Evolutionary conservation across 2,797 vertebrate species (phyloP).

Genomic region (Halcyon chelicuti): DNA sequence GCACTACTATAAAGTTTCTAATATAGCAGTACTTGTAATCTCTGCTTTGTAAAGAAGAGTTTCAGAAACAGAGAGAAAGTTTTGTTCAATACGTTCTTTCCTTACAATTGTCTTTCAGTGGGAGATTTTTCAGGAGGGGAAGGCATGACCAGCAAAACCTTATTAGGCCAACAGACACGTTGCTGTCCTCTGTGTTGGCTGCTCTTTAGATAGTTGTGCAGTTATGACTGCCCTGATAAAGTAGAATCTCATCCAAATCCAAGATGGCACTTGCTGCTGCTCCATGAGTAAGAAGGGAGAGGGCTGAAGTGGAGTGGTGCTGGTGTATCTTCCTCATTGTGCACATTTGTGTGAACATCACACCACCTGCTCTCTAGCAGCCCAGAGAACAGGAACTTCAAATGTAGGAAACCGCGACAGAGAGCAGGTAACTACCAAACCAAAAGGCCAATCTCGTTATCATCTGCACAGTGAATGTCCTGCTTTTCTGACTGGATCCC

Average conservation of each 20-base stretch:
- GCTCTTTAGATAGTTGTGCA: not conserved
- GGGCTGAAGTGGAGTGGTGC: slow-evolving; percentile 27
- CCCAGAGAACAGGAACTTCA: slow-evolving; percentile 19
- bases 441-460: not conserved
- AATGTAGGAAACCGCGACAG: not conserved
- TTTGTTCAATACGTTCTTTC: not conserved
- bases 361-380: slow-evolving; percentile 31
- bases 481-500: not conserved
- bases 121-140: not conserved
- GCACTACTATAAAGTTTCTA: not conserved
- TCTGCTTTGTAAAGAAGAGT: not conserved
- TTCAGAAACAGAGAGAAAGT: not conserved
- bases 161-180: not conserved
- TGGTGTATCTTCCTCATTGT: not conserved
- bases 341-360: not conserved
- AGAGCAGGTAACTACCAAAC: not conserved
- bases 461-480: not conserved
- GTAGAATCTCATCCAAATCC: not conserved
- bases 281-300: slow-evolving; percentile 57
- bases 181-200: not conserved
- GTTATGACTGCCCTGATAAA: not conserved
- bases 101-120: not conserved
- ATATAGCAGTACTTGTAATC: not conserved
- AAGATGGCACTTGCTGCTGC: not conserved
- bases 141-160: not conserved